Evolutionary conservation across 2,888 invertebrate species (phyloP).

Genomic region (Stegophylla sp.): DNA sequence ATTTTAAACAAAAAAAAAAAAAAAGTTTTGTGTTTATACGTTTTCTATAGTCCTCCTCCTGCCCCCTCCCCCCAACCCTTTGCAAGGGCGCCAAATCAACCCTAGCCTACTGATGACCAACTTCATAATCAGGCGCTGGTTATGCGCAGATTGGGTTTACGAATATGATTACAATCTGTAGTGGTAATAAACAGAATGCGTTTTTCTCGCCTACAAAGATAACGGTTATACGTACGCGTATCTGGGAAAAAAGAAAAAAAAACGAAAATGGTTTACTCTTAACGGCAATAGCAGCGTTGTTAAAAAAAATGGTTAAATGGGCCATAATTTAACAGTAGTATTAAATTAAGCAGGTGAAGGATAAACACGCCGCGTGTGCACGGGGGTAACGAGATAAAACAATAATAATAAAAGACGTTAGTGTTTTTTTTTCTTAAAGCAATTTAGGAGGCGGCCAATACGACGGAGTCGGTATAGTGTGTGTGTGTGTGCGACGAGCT

Average conservation of each 20-base stretch:
- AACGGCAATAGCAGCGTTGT: slow-evolving; percentile 19
- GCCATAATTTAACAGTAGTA: slow-evolving; percentile 46
- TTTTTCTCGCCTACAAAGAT: slow-evolving; percentile 24
- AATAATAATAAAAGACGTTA: slow-evolving; percentile 26
- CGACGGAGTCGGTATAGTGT: neutral
- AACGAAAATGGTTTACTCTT: slow-evolving; percentile 22
- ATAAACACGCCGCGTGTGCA: slow-evolving; percentile 36
- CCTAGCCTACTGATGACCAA: slow-evolving; percentile 1
- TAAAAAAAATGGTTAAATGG: slow-evolving; percentile 43
- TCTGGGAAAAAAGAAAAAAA: neutral
- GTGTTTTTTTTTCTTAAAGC: slow-evolving; percentile 34
- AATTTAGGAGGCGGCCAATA: slow-evolving; percentile 43
- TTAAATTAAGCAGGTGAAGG: slow-evolving; percentile 47
- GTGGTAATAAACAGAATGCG: slow-evolving; percentile 8
- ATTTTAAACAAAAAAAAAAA: slow-evolving; percentile 5
- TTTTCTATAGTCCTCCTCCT: neutral
- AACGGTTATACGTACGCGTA: neutral
- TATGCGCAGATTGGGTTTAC: slow-evolving; percentile 5
- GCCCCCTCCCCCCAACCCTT: neutral
- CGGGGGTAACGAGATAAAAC: slow-evolving; percentile 46
- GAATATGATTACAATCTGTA: slow-evolving; percentile 6
- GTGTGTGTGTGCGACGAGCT: neutral
- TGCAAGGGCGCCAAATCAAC: slow-evolving; percentile 2
- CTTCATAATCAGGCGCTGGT: neutral
- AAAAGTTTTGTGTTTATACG: slow-evolving; percentile 3